A percentile compares a stretch with the other conserved stretches of the same genome.
phyloP scores from a whole-genome alignment of 2,888 invertebrate genomes.

The Torymus texanus region DNA sequence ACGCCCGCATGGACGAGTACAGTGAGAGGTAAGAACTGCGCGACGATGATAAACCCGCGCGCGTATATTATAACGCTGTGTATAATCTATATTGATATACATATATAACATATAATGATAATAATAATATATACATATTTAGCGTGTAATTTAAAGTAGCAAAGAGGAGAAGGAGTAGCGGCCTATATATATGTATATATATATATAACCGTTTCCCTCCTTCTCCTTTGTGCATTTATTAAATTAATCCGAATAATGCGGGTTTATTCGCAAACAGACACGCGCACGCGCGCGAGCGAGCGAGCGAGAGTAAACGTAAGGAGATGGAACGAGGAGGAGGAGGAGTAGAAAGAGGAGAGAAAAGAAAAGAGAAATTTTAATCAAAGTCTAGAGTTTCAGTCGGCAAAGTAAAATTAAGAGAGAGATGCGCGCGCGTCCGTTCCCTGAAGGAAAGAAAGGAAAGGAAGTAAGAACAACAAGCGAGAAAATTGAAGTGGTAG shows the following conservation, averaged over 20 bases:
- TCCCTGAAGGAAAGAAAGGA: constrained; percentile 6
- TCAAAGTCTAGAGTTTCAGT: constrained; percentile 56
- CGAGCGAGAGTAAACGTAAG: not conserved
- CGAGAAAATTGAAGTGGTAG: too few species aligned
- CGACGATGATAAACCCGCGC: constrained; percentile 41
- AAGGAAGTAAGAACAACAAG: constrained; percentile 12
- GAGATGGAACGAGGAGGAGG: too few species aligned
- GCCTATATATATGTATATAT: too few species aligned
- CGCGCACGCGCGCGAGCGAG: constrained; percentile 12
- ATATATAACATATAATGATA: too few species aligned
- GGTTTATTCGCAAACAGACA: constrained; percentile 56
- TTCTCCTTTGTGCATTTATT: constrained; percentile 53
- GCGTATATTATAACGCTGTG: too few species aligned
- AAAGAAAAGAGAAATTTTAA: constrained; percentile 56
- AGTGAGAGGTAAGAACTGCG: constrained; percentile 91
- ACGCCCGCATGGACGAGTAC: constrained; percentile 98
- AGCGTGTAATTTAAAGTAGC: too few species aligned
- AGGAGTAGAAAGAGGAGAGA: not conserved
- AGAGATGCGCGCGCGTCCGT: not conserved
- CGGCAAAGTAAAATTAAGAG: constrained; percentile 52
- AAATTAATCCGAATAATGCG: constrained; percentile 57
- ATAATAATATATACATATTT: too few species aligned
- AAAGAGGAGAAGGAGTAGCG: too few species aligned
- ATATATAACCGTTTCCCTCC: too few species aligned
- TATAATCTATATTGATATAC: too few species aligned